Base-by-base conservation (phyloP, 2,797 vertebrate genomes). In the Lagodon rhomboides region DNA sequence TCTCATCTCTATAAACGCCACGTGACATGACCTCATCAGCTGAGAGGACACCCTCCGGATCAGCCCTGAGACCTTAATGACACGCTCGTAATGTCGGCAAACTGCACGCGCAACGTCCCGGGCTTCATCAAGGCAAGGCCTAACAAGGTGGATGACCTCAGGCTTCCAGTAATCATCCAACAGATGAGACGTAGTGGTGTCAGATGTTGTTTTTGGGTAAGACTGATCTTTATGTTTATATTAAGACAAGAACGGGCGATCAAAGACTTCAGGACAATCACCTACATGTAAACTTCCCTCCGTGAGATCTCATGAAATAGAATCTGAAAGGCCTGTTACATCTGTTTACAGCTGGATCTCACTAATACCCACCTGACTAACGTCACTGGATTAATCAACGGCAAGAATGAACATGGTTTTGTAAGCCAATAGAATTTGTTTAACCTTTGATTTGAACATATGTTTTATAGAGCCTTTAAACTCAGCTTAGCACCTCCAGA, bases 11-110 rank as follows among this genome's bases (percentile, higher is more conserved):
- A 77, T 82, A 82, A 91, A 89, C 82, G 72, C 44, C 89, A 88
- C 79, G 83, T 90, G 87, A 85, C 85, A 62, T 92, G 87, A 92
- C 84, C 77, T 90, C 90, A 91, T 82, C 63, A 74, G 82, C 75
- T 59, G 55, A 87, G 69, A 81, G 84, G 84, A 87, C 79, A 85
- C 74, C 55, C 80, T 77, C 65, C 18, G 16, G 83, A 68, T 84
- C 80, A 27, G 68, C 59, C 62, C 30, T n/a, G 73, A 90, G 87
- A 79, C 79, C 70, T 83, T 86, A 85, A 93, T 87, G 88, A 83
- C 73, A 80, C 16, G 53, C 71, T 70, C 61, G 6, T 51, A 38
- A 61, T 82, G 83, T 81, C 60, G 71, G 58, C 54, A 75, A 74
- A 65, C 59, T 66, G 54, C 76, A 30, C 46, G 75, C 30, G 22